These are phyloP conservation scores for Pseudorasbora parva DNA, from an alignment of 2,113 vertebrate genomes.

Conservation along the genomic window DNA sequence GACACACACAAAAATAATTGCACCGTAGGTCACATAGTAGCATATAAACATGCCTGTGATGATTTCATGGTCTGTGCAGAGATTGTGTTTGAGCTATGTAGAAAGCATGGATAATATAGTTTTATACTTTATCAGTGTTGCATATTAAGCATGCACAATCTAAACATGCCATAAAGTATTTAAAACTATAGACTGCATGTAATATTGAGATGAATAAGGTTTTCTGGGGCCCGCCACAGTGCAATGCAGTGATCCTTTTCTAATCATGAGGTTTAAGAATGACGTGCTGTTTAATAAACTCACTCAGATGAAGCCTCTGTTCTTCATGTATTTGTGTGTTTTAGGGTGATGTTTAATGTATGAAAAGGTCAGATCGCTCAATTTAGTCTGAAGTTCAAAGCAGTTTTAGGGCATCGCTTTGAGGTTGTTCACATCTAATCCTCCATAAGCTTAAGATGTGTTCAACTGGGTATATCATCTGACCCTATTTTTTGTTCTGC, in stretches of 20 bases:
- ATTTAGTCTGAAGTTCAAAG: slow-evolving; percentile 46
- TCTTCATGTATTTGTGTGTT: not conserved
- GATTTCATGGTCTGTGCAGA: not conserved
- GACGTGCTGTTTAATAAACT: slow-evolving; percentile 6
- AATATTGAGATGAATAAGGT: not conserved
- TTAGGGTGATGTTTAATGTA: not conserved
- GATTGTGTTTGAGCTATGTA: not conserved
- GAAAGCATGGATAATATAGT: not conserved
- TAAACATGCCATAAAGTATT: not conserved
- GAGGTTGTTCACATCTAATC: slow-evolving; percentile 42
- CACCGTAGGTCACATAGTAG: slow-evolving; percentile 13
- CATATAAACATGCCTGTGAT: not conserved
- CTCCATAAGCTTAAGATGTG: slow-evolving; percentile 50
- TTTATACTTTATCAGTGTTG: not conserved
- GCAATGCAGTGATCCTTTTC: not conserved
- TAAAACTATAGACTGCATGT: not conserved
- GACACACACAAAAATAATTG: not conserved
- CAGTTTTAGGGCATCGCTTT: slow-evolving; percentile 24
- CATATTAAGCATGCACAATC: not conserved
- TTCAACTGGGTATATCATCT: slow-evolving; percentile 40
- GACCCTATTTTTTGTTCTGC: slow-evolving; percentile 14
- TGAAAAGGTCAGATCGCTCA: not conserved
- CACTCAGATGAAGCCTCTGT: not conserved
- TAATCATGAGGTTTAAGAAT: not conserved
- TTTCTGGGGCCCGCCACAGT: not conserved